phyloP scores from a whole-genome alignment of 2,888 invertebrate species.

The Eristalinus aeneus region DNA sequence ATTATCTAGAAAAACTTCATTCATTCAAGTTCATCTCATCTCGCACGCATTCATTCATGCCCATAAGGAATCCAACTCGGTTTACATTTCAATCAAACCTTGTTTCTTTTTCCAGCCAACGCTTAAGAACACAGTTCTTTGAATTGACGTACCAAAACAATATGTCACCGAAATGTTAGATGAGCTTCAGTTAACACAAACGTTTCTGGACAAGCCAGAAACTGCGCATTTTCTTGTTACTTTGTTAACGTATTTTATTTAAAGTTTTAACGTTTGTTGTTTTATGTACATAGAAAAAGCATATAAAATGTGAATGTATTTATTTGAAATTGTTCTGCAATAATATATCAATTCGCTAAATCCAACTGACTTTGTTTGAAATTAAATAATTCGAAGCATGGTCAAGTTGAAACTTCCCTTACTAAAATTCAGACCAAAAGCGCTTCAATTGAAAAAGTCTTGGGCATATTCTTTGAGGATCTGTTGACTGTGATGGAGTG shows the following conservation, averaged over 20 bases:
- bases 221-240: not conserved
- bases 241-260: conserved; percentile 16
- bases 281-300: conserved; percentile 25
- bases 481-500: not conserved
- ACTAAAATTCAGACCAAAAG: not conserved
- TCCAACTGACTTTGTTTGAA: conserved; percentile 18
- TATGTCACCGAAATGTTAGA: conserved; percentile 34
- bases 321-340: conserved; percentile 11
- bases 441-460: not conserved
- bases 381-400: conserved; percentile 4
- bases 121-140: conserved; percentile 46
- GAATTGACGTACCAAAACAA: conserved; percentile 29
- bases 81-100: conserved; percentile 29
- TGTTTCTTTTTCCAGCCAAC: conserved; percentile 50
- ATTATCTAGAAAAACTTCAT: no score
- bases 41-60: not conserved
- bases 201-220: conserved; percentile 9
- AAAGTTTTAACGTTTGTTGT: conserved; percentile 25
- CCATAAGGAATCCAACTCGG: conserved; percentile 9
- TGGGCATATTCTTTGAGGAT: not conserved
- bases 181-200: conserved; percentile 45
- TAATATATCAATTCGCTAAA: conserved; percentile 15
- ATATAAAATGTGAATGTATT: conserved; percentile 6
- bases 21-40: not conserved
- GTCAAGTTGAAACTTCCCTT: not conserved